Base-by-base conservation (phyloP, 1,140 invertebrate genomes). In the Sycobia sp. region DNA sequence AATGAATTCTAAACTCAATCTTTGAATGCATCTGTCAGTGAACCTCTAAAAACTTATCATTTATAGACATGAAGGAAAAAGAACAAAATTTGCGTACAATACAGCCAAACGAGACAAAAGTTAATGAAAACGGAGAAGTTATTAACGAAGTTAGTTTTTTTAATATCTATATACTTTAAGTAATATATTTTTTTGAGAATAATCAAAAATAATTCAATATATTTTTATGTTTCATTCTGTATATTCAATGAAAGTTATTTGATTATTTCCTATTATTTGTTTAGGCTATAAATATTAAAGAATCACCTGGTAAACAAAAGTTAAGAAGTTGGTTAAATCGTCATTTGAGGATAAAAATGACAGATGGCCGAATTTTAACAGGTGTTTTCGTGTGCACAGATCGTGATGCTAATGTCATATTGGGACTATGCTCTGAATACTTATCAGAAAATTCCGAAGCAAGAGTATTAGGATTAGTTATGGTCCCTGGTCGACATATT, bases 331-430 rank as follows among this genome's bases (percentile, higher is more conserved):
- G 92, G 92, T 76, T 96, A 2, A 95, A 96, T 77, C 90, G 89
- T 77, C 87, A 87, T 65, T 88, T 96, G 76, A 87, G 89, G 75
- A 91, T 91, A 64, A 88, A 93, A 84, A 94, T 97, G 89, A 93
- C 91, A 14, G 95, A 97, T 86, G 94, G 94, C 9, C 84, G 95
- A 69, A 86, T 92, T 38, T 83, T 97, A 27, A 88, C 92, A 67
- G 95, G 95, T 69, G 87, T 90, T 50, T 97, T 98, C 80, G 78
- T 96, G 2, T 97, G 95, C 76, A 97, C 95, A 20, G 95, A 97
- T 79, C 82, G 90, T 72, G 93, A 96, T 82, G 89, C 90, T 22
- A 97, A 98, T 86, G 88, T 97, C 47, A 97, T 98, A 71, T 82
- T 98, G 64, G 93, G 91, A 32, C 88, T 90, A 4, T 94, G 93